Evolutionary conservation across 2,113 vertebrate genomes (phyloP).

Genomic region (Lepisosteus oculatus): DNA sequence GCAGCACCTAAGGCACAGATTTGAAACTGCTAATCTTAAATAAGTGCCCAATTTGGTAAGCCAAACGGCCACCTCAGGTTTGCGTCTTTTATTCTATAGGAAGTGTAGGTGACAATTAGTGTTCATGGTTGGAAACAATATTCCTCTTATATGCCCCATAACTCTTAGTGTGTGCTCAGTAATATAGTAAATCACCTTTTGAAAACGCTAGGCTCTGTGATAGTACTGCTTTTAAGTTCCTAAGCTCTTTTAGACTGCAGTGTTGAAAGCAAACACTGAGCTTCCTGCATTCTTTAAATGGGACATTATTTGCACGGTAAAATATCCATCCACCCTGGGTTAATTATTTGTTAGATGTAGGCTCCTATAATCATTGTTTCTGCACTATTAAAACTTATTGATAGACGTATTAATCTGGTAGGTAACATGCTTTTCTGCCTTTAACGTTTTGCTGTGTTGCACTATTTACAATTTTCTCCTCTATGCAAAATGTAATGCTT

Average conservation of each 20-base stretch:
- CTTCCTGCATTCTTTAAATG: slow-evolving; percentile 17
- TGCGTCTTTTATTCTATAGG: no score
- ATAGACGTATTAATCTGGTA: slow-evolving; percentile 26
- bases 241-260: slow-evolving; percentile 40
- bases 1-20: no score
- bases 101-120: slow-evolving; percentile 1
- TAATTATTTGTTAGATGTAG: not conserved
- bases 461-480: slow-evolving; percentile 40
- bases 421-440: slow-evolving; percentile 25
- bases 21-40: no score
- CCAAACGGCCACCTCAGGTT: no score
- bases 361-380: not conserved
- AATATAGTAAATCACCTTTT: no score
- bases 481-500: slow-evolving; percentile 39
- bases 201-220: no score
- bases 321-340: not conserved
- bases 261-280: no score
- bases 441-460: slow-evolving; percentile 33
- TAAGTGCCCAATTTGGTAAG: no score
- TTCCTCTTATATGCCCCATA: no score
- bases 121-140: no score
- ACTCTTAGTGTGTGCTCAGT: no score
- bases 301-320: slow-evolving; percentile 41
- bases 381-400: slow-evolving; percentile 3
- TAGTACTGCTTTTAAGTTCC: slow-evolving; percentile 18